Evolutionary conservation across 1,140 invertebrate genomes (phyloP).

Genomic region (Zaprionus ornatus): DNA sequence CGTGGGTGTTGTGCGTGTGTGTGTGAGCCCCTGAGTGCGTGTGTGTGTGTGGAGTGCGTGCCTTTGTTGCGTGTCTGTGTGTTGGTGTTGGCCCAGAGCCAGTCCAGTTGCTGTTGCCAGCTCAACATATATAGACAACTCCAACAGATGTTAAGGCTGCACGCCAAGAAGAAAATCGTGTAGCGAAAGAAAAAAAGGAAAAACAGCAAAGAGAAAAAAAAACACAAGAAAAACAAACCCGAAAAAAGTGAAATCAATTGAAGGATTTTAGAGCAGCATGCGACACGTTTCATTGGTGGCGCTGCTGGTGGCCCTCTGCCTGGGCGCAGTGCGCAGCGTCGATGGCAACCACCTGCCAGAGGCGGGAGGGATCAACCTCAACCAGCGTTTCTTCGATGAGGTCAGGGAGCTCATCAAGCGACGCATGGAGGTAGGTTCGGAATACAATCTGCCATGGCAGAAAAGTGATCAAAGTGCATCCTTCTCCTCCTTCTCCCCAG

Average conservation of each 20-base stretch:
- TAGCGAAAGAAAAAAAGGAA: constrained; percentile 35
- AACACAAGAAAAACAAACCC: constrained; percentile 1
- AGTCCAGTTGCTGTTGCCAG: constrained; percentile 71
- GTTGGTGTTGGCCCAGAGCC: constrained; percentile 46
- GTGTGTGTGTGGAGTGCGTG: neutral
- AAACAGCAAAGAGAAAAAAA: constrained; percentile 25
- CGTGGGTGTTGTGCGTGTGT: constrained; percentile 59
- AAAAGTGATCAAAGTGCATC: too few relatives aligned
- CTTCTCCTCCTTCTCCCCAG: constrained; percentile 1
- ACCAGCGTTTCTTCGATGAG: constrained; percentile 78
- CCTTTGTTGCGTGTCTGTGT: neutral
- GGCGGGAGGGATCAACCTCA: constrained; percentile 55
- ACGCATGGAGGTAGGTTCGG: constrained; percentile 58
- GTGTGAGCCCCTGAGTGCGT: too few relatives aligned
- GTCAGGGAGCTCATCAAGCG: constrained; percentile 78
- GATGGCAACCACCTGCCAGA: constrained; percentile 73
- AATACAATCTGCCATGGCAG: neutral
- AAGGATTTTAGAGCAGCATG: constrained; percentile 21
- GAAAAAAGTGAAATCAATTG: constrained; percentile 3
- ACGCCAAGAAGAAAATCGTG: constrained; percentile 48
- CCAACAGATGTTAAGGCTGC: constrained; percentile 73
- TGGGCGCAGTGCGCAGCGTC: constrained; percentile 21
- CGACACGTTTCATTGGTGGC: constrained; percentile 34
- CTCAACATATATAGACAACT: constrained; percentile 79
- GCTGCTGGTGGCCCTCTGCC: constrained; percentile 48